Conservation (phyloP, 2,797 vertebrate species). For the Macrochelys suwanniensis region DNA sequence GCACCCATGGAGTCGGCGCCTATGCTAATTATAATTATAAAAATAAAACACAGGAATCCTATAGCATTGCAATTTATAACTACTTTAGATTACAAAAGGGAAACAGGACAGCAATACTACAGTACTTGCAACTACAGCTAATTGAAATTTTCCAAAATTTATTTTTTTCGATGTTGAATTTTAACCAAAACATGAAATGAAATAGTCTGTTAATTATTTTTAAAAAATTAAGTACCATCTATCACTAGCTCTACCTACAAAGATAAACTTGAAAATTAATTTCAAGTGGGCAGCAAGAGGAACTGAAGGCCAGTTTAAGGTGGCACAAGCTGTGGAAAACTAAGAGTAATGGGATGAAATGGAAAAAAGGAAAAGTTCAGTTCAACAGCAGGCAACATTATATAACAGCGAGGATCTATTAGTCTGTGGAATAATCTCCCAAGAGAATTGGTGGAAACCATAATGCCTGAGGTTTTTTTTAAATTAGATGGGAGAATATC, state of each 20-base stretch:
- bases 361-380: background rate
- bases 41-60: background rate
- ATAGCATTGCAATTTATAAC: background rate
- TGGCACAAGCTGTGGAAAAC: background rate
- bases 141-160: background rate
- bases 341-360: background rate
- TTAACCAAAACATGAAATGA: background rate
- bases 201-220: background rate
- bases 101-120: background rate
- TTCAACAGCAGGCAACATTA: background rate
- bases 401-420: background rate
- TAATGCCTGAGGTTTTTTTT: background rate
- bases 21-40: background rate
- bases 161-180: background rate
- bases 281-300: background rate
- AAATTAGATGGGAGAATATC: background rate
- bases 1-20: no score
- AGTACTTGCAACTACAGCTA: background rate
- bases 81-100: background rate
- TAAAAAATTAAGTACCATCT: background rate
- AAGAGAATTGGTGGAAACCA: conserved; percentile 1
- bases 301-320: background rate
- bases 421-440: background rate
- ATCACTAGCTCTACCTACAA: background rate
- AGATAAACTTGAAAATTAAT: background rate